Evolutionary conservation across 2,888 invertebrate genomes (phyloP), one percentile per base, ranked within the genome.

Genomic region (Notodonta ziczac): DNA sequence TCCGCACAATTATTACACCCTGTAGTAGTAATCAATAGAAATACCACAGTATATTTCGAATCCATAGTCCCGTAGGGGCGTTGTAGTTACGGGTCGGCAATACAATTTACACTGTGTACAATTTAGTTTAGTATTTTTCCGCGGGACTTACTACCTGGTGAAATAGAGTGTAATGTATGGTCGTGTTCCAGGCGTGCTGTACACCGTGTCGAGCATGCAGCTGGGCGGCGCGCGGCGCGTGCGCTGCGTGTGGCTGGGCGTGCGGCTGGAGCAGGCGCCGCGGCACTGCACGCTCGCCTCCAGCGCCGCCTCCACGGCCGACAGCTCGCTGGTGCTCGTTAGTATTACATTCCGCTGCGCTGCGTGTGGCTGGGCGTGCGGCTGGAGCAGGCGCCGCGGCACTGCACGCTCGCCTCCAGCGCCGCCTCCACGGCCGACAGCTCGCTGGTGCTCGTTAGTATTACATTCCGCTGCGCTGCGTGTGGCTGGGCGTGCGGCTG

Each of bases 191-290:
- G 94, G 85, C 61, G 91, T 94, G 2, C 74, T 94, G 16, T 95
- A 95, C 83, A 94, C 94, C 8, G 94, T 94, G 46, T 94, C 94
- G 6, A 91, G 87, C 56, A 94, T 94, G 88, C 89, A 86, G 65
- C 81, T 93, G 54, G 87, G 85, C 4, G 90, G 89, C 63, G 94
- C 95, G 3, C 85, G 88, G n/a, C 81, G 88, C 55, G 94, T 95
- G 39, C 94, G 94, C 62, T 95, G 95, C 82, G 94, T 96, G 74
- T 96, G 96, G 92, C 93, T 96, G 58, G 95, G 95, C 35, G 91
- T 93, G 53, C 84, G 80, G 48, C 77, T 85, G 2, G 89, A 89
- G n/a, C 86, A 86, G 66, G 82, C 84, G 5, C 84, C 83, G 57
- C 69, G 85, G 0, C 89, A 90, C 73, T 82, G 89, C 60, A 89